Percentiles rank a stretch among this genome's conserved stretches.
These are phyloP conservation scores for Ptilorrhoa leucosticta DNA, from an alignment of 2,113 vertebrate genomes.

Conservation along the genomic window DNA sequence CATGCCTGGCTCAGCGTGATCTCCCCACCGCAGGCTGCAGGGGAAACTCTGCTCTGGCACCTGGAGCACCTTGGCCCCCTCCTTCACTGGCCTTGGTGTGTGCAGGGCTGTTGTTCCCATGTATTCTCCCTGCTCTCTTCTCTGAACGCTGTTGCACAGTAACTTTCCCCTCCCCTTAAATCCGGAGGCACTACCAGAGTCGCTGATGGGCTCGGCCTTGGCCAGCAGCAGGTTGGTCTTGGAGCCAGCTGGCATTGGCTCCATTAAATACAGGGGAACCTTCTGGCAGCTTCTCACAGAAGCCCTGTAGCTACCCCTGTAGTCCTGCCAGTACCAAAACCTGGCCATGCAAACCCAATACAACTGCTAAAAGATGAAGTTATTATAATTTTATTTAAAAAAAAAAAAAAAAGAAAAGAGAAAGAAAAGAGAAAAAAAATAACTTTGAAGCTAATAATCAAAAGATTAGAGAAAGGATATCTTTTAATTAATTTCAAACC, in stretches of 20 bases:
- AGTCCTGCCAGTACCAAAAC: background rate
- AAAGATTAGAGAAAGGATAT: slow-evolving; percentile 80
- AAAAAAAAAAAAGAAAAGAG: background rate
- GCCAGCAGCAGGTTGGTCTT: background rate
- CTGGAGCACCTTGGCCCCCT: background rate
- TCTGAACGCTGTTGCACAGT: background rate
- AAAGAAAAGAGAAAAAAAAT: background rate
- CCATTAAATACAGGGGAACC: background rate
- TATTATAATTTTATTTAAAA: slow-evolving; percentile 60
- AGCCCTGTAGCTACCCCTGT: background rate
- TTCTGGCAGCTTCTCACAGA: background rate
- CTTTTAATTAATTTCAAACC: slow-evolving; percentile 82
- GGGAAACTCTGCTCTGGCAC: background rate
- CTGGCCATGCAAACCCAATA: background rate
- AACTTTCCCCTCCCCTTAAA: background rate
- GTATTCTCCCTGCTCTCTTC: background rate
- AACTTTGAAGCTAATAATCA: slow-evolving; percentile 80
- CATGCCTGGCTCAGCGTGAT: background rate
- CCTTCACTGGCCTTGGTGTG: background rate
- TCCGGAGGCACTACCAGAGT: background rate
- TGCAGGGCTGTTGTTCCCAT: background rate
- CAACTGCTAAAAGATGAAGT: slow-evolving; percentile 61
- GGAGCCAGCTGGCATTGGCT: background rate
- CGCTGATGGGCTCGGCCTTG: background rate
- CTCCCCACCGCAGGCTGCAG: background rate